Evolutionary conservation across 2,888 invertebrate genomes (phyloP).

Genomic region (Ophioninae sp.): DNA sequence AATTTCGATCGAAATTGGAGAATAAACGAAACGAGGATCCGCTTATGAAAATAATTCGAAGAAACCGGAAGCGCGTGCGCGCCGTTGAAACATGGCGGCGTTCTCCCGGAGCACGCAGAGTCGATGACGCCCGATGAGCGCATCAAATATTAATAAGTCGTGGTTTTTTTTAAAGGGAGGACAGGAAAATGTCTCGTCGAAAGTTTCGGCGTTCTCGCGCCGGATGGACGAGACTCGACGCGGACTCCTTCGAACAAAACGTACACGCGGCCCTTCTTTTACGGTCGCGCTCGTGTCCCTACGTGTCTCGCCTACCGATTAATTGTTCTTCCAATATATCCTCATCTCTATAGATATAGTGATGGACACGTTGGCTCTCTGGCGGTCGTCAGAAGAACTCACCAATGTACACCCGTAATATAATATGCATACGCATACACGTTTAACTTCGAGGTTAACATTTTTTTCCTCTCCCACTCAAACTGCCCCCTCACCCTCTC

Average conservation of each 20-base stretch:
- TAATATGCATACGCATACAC: slow-evolving; percentile 32
- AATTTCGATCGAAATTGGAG: too few species aligned
- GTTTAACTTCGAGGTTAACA: slow-evolving; percentile 29
- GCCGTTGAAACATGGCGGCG: not conserved
- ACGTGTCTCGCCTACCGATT: slow-evolving; percentile 75
- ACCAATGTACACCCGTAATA: slow-evolving; percentile 8
- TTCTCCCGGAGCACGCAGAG: not conserved
- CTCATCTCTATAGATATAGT: not conserved
- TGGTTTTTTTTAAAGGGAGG: too few species aligned
- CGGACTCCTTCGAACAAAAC: slow-evolving; percentile 46
- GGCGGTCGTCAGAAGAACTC: slow-evolving; percentile 27
- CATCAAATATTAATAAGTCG: slow-evolving; percentile 19
- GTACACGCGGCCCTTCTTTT: slow-evolving; percentile 54
- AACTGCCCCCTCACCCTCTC: not conserved
- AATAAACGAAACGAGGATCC: too few species aligned
- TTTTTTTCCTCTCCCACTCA: slow-evolving; percentile 43
- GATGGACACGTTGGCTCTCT: slow-evolving; percentile 9
- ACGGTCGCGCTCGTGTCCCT: slow-evolving; percentile 66
- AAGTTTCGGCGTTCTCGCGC: slow-evolving; percentile 49
- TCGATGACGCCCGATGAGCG: not conserved
- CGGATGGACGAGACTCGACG: slow-evolving; percentile 56
- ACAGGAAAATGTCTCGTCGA: not conserved
- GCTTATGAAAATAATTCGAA: not conserved
- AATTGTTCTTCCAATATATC: slow-evolving; percentile 69
- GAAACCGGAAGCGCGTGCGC: not conserved